Evolutionary conservation across 2,888 invertebrate species (phyloP).

Genomic region (Crepidodera aurea): DNA sequence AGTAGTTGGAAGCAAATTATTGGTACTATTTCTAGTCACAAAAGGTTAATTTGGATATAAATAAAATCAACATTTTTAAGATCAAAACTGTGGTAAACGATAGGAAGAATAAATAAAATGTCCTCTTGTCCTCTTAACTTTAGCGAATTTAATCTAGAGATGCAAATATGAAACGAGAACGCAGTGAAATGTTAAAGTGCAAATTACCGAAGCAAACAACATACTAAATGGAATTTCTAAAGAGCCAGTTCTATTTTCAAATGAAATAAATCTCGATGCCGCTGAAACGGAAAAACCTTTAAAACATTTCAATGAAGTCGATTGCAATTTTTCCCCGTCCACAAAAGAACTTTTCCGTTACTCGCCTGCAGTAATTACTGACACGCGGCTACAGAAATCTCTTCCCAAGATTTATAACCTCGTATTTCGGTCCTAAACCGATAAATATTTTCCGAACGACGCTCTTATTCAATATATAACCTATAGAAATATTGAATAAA

Average conservation of each 20-base stretch:
- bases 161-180: too few species aligned
- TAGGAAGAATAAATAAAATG: too few species aligned
- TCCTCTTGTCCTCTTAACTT: too few species aligned
- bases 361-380: conserved; percentile 27
- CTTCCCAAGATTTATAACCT: conserved; percentile 30
- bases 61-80: too few species aligned
- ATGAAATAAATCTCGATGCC: conserved; percentile 15
- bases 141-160: too few species aligned
- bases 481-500: conserved; percentile 38
- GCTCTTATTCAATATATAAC: conserved; percentile 37
- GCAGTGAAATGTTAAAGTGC: too few species aligned
- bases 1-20: too few species aligned
- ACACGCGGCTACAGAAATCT: conserved; percentile 24
- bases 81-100: too few species aligned
- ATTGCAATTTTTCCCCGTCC: conserved; percentile 16
- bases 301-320: conserved; percentile 24
- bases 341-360: conserved; percentile 20
- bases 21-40: too few species aligned
- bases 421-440: conserved; percentile 35
- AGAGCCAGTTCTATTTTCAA: background rate
- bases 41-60: too few species aligned
- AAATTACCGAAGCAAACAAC: conserved; percentile 15
- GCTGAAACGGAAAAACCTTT: conserved; percentile 14
- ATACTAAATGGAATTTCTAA: background rate
- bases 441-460: conserved; percentile 37